A percentile compares a stretch with the other conserved stretches of the same genome.
Conservation (phyloP, 2,888 invertebrate genomes). For the Pollenia labialis region DNA sequence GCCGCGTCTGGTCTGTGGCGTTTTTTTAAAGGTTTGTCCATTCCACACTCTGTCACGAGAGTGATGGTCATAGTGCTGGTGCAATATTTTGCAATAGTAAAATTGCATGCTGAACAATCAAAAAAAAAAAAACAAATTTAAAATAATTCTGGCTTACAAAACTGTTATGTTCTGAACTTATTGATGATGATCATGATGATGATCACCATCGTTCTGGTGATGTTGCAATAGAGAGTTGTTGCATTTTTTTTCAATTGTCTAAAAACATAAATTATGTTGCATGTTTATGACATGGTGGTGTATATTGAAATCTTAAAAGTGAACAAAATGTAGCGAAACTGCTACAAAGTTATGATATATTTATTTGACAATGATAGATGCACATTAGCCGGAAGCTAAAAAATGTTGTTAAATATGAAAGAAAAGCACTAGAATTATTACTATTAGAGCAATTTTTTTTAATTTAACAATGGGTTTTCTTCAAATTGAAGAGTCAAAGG, state of each 20-base stretch:
- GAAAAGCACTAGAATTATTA: conserved; percentile 32
- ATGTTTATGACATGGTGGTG: conserved; percentile 64
- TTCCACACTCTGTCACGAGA: conserved; percentile 9
- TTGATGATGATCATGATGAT: conserved; percentile 13
- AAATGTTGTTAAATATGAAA: conserved; percentile 40
- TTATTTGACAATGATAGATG: conserved; percentile 73
- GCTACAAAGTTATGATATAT: conserved; percentile 69
- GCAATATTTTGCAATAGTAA: conserved; percentile 41
- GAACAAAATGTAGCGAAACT: conserved; percentile 44
- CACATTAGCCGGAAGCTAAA: conserved; percentile 71
- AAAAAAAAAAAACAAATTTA: not conserved
- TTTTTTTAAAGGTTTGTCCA: conserved; percentile 34
- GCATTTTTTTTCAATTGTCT: conserved; percentile 61
- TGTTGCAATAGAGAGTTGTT: conserved; percentile 51
- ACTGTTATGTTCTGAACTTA: not conserved
- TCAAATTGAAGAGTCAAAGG: conserved; percentile 48
- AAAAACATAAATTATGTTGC: conserved; percentile 71
- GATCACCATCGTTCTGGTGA: conserved; percentile 12
- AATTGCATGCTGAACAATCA: conserved; percentile 18
- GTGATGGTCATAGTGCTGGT: conserved; percentile 7
- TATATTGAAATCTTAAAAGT: conserved; percentile 63
- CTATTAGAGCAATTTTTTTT: conserved; percentile 44
- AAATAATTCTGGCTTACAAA: not conserved
- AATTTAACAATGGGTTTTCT: conserved; percentile 18
- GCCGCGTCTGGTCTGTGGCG: not conserved